These are phyloP conservation scores for Eleutherodactylus coqui DNA, from an alignment of 2,797 vertebrate species.

Conservation along the genomic window DNA sequence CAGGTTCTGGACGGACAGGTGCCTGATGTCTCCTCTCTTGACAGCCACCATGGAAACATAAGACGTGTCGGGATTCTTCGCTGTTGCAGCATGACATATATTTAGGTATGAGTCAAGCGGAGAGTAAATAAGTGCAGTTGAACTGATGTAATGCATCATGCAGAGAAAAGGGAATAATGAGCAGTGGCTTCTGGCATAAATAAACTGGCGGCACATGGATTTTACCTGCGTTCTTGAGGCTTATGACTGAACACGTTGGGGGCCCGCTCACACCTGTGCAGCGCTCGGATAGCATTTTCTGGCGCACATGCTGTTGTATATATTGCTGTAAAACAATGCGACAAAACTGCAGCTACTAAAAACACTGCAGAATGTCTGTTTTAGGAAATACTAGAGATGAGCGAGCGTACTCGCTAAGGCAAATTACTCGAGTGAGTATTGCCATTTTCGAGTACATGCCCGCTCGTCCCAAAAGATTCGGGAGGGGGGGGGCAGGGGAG, in stretches of 20 bases:
- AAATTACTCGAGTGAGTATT: no score
- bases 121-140: not conserved
- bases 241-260: not conserved
- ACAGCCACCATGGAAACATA: not conserved
- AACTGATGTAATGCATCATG: not conserved
- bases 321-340: no score
- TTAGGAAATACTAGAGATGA: no score
- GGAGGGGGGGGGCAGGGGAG: no score
- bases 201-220: slow-evolving; percentile 1
- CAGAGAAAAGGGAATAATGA: not conserved
- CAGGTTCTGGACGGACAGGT: not conserved
- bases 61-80: not conserved
- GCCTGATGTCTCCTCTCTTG: not conserved
- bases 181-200: not conserved
- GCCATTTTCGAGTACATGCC: no score
- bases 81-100: not conserved
- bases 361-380: no score
- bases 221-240: not conserved
- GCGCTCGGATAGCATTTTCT: no score
- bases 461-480: no score
- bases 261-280: not conserved
- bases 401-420: no score
- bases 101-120: slow-evolving; percentile 1
- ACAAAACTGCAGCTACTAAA: no score
- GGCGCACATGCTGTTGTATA: no score